Base-by-base conservation (phyloP, 2,888 invertebrate species). In the Eristalinus sepulchralis region DNA sequence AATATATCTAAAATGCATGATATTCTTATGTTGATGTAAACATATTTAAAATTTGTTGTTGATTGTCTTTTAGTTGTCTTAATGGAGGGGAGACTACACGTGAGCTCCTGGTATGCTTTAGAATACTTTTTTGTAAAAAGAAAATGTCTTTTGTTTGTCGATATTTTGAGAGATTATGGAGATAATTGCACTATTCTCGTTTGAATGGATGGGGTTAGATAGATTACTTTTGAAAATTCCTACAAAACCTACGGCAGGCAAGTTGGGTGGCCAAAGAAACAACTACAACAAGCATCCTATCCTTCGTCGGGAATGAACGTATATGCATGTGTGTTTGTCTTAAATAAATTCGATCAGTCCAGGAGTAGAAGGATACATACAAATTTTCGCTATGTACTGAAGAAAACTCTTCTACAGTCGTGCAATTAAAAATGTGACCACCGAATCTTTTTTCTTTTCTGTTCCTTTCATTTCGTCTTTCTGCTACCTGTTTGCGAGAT, bases 401-500 rank as follows among this genome's bases (percentile, higher is more conserved):
- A 59, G 75, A 77, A 64, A 47, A 59, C 22, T 22, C 57, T 57
- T 53, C 75, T 80, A 84, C 34, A 76, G 76, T 82, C 68, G 82
- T 82, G 82, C 77, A 82, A 85, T 78, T 77, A 85, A 85, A 77
- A 77, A 78, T 84, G 63, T 81, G 77, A 77, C 85, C 82, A 85
- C 77, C 77, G 82, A 80, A 53, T 47, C 47, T 47, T 47, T 17
- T n/a, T 47, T n/a, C n/a, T n/a, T 13, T 5, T 34, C 1, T 34
- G 0, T 34, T 39, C 4, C 39, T 47, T 47, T 47, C 27, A 27
- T 27, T 27, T 27, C 27, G 34, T 57, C 27, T 78, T 57, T 67
- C n/a, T 73, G 86, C 86, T 86, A 86, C 86, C 83, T 86, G 86
- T 86, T 86, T 83, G n/a, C 66, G 62, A 78, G 72, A 82, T 60